phyloP scores from a whole-genome alignment of 2,888 invertebrate genomes.

The Epirrhoe alternata region DNA sequence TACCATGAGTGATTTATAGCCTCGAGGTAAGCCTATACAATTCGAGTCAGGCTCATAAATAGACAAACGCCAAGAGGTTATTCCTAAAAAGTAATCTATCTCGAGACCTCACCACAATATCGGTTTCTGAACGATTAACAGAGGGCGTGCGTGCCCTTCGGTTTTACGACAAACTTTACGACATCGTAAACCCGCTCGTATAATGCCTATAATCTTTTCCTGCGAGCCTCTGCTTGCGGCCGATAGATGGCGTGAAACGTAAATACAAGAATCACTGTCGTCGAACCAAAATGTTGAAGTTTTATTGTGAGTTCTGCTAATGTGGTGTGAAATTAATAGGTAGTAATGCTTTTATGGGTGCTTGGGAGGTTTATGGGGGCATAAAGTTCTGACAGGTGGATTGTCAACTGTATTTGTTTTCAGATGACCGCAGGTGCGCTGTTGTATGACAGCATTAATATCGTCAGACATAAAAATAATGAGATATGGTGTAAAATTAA shows the following conservation, averaged over 20 bases:
- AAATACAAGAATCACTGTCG: constrained; percentile 79
- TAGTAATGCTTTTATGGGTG: constrained; percentile 83
- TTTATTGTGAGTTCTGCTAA: constrained; percentile 85
- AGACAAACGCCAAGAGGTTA: constrained; percentile 80
- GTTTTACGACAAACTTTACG: constrained; percentile 83
- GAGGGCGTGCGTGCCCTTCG: constrained; percentile 84
- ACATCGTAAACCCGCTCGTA: constrained; percentile 80
- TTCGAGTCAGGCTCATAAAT: constrained; percentile 72
- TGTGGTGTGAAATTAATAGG: constrained; percentile 85
- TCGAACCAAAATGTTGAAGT: constrained; percentile 77
- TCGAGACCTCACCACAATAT: constrained; percentile 82
- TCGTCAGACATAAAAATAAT: constrained; percentile 47
- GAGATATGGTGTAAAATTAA: constrained; percentile 32
- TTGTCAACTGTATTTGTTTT: constrained; percentile 74
- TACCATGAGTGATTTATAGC: constrained; percentile 47
- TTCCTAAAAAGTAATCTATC: constrained; percentile 82
- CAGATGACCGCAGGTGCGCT: constrained; percentile 69
- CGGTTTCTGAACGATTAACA: constrained; percentile 85
- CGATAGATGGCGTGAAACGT: constrained; percentile 79
- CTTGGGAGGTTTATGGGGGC: constrained; percentile 79
- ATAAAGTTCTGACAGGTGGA: constrained; percentile 78
- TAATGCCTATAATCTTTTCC: constrained; percentile 83
- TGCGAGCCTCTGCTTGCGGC: constrained; percentile 59
- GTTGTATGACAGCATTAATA: constrained; percentile 57
- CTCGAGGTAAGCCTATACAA: constrained; percentile 54